Percentiles rank a stretch among this genome's conserved stretches.
These are phyloP conservation scores for Noctua janthe DNA, from an alignment of 2,888 invertebrate genomes.

Conservation along the genomic window DNA sequence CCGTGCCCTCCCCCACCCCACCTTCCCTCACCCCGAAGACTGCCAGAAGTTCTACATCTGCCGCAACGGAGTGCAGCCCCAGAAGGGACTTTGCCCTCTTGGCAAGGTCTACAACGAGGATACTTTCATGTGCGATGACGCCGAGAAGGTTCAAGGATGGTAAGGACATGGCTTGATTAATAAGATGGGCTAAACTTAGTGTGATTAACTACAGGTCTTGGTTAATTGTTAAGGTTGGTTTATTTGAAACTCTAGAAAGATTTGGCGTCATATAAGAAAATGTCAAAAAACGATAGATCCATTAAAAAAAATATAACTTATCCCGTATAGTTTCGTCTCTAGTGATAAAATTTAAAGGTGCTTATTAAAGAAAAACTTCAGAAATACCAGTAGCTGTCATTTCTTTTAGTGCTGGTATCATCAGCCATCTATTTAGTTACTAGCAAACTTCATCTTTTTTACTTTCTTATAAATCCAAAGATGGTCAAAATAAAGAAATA, in stretches of 20 bases:
- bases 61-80: conserved; percentile 93
- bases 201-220: background rate
- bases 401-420: background rate
- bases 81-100: conserved; percentile 93
- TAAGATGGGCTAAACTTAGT: background rate
- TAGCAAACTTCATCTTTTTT: background rate
- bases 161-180: conserved; percentile 74
- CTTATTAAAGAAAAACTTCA: too few relatives aligned
- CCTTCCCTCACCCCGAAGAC: conserved; percentile 94
- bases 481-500: too few relatives aligned
- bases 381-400: background rate
- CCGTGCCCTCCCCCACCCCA: conserved; percentile 93
- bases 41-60: conserved; percentile 96
- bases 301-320: background rate
- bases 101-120: conserved; percentile 95
- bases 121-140: conserved; percentile 94
- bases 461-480: background rate
- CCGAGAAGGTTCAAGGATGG: conserved; percentile 95
- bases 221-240: background rate
- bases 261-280: background rate
- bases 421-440: background rate
- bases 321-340: background rate
- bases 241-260: background rate
- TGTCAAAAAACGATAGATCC: background rate
- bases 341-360: background rate